Base-by-base conservation (phyloP, 2,888 invertebrate genomes). In the Megalurothrips usitatus region DNA sequence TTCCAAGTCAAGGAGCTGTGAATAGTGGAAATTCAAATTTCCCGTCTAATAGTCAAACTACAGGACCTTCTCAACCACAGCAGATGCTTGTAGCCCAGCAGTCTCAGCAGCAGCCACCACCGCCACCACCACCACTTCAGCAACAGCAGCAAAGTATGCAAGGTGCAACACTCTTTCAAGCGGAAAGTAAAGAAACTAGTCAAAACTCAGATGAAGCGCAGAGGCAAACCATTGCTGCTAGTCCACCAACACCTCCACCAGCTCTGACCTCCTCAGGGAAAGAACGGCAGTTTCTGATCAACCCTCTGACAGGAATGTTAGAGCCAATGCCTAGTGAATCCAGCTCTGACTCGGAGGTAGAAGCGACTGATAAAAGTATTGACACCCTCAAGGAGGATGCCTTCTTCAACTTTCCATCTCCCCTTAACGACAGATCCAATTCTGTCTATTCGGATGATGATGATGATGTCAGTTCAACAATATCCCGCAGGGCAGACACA, bases 271-370 rank as follows among this genome's bases (percentile, higher is more conserved):
- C 85, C 12, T 82, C 84, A 48, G 92, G 92, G 82, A 92, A 92
- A 85, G 91, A 91, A 87, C 91, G 92, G 85, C 94, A 94, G 88
- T 94, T 94, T 89, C 91, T 96, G 79, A 95, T 96, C 84, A 97
- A 96, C 89, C 96, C 96, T 0, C 89, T 96, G 83, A 96, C 96
- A 83, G 94, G 85, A 23, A 93, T 95, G 86, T 89, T 96, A 85
- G 96, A 96, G 85, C 92, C 93, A 3, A 93, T 94, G 88, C 92
- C 93, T 48, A 91, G 91, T 84, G 91, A 91, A 83, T 91, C 91
- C 83, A 90, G 90, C 83, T 91, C 91, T 0, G 92, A 92, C 84
- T 88, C 90, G 83, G 90, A 90, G 83, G 86, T 85, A 68, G 89
- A 90, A 58, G 86, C 86, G n/a, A 88, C 86, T 63, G 87, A 89